Conservation (phyloP, 2,888 invertebrate species). For the Chromoteleia sp. region DNA sequence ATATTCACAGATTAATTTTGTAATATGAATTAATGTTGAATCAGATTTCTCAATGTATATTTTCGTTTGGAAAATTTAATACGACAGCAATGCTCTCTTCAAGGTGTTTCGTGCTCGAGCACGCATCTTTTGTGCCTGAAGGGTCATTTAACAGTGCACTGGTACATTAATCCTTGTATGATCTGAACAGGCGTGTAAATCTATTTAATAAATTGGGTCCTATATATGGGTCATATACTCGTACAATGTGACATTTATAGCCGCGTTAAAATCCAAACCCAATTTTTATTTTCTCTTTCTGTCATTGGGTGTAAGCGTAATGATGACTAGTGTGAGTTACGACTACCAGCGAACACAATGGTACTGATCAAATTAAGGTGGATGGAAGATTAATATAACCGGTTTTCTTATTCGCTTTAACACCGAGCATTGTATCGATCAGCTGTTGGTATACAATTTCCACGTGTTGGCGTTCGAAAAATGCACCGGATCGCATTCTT, state of each 20-base stretch:
- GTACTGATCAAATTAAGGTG: slow-evolving; percentile 3
- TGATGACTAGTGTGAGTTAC: not conserved
- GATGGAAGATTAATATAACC: no score
- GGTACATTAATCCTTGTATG: slow-evolving; percentile 49
- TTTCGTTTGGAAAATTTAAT: no score
- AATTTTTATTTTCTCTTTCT: slow-evolving; percentile 7
- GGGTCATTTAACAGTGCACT: slow-evolving; percentile 31
- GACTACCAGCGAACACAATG: not conserved
- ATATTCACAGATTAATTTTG: no score
- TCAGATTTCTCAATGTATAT: no score
- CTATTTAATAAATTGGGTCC: slow-evolving; percentile 13
- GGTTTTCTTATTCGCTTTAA: not conserved
- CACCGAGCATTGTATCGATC: slow-evolving; percentile 8
- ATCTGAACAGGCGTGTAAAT: slow-evolving; percentile 29
- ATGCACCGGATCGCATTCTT: not conserved
- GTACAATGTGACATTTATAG: slow-evolving; percentile 2
- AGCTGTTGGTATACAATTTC: slow-evolving; percentile 7
- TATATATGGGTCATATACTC: slow-evolving; percentile 34
- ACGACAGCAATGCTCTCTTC: no score
- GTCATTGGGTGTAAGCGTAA: not conserved
- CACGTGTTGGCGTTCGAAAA: slow-evolving; percentile 8
- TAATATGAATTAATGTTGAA: no score
- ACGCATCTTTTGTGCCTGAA: slow-evolving; percentile 37
- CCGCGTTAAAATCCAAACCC: not conserved
- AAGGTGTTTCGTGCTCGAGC: slow-evolving; percentile 17